Base-by-base conservation (phyloP, 2,113 vertebrate genomes). In the Colossoma macropomum region DNA sequence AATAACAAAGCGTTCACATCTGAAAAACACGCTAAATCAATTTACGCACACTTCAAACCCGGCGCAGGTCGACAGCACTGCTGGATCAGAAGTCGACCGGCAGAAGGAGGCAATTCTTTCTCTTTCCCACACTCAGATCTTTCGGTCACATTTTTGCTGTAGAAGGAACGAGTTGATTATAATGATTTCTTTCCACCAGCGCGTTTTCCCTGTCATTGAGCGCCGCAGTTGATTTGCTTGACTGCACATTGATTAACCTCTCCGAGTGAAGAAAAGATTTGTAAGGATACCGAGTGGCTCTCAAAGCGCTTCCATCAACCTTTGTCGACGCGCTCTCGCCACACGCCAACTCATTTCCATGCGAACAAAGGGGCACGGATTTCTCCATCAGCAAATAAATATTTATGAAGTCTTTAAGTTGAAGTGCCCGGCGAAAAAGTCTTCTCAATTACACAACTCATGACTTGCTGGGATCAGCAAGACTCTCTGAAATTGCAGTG, bases 221-320 rank as follows among this genome's bases (percentile, higher is more conserved):
- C 41, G n/a, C 23, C 76, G 23, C 78, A 38, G 75, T 70, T 38
- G 82, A 69, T 59, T 65, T 72, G 83, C 86, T 87, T 56, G 60
- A 82, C 79, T 84, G 69, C 81, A 80, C 81, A 84, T 70, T 87
- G 84, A 87, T 87, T 87, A 79, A 74, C 73, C 69, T 88, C 73
- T 38, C 28, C 54, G 84, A 60, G 71, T 56, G 28, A 82, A 60
- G 74, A 73, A 63, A 82, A 79, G 62, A 83, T 80, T 80, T 79
- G 62, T 41, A 38, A 75, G 66, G 69, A 77, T 75, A 84, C 54
- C 27, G 72, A 71, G 62, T 73, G 56, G 77, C 83, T 82, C 84
- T 86, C 30, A 7, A 84, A 65, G 10, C 63, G 77, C 83, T 80
- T 84, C 75, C 87, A 87, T 85, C 28, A 75, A 76, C 77, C 56